These are phyloP conservation scores for Hippocampus abdominalis DNA, from an alignment of 2,113 vertebrate genomes.

Conservation along the genomic window DNA sequence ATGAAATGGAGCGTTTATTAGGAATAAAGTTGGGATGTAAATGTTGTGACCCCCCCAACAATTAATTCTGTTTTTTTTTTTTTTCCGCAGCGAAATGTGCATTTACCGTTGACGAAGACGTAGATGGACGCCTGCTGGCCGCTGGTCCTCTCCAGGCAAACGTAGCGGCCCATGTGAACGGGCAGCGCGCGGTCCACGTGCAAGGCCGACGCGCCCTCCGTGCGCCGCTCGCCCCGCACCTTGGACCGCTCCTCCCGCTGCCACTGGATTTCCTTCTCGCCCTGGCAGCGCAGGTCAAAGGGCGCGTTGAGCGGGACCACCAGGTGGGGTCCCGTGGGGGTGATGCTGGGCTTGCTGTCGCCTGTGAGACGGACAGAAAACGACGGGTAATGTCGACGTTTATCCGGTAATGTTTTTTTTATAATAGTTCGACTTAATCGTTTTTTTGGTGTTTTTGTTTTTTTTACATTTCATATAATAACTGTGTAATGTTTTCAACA, in stretches of 20 bases:
- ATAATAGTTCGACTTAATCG: too few species aligned
- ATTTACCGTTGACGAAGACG: conserved; percentile 88
- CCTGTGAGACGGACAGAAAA: conserved; percentile 38
- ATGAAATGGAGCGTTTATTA: too few species aligned
- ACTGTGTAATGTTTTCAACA: too few species aligned
- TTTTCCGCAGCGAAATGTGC: background rate
- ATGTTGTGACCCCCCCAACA: too few species aligned
- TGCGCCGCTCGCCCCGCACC: conserved; percentile 36
- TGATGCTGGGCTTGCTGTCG: conserved; percentile 61
- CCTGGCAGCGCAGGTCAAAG: conserved; percentile 63
- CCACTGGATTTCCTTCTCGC: conserved; percentile 64
- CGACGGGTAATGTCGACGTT: too few species aligned
- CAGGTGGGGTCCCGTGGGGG: conserved; percentile 46
- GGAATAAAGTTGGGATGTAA: too few species aligned
- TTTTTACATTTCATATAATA: too few species aligned
- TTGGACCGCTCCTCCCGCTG: conserved; percentile 51
- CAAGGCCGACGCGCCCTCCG: conserved; percentile 34
- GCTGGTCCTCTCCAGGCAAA: conserved; percentile 74
- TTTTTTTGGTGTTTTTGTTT: too few species aligned
- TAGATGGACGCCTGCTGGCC: conserved; percentile 76
- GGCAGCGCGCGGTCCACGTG: conserved; percentile 43
- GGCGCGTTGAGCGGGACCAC: conserved; percentile 52
- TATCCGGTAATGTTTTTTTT: too few species aligned
- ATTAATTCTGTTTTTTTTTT: background rate
- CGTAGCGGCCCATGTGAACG: conserved; percentile 76